phyloP scores from a whole-genome alignment of 2,888 invertebrate genomes.

The Balanococcus diminutus region DNA sequence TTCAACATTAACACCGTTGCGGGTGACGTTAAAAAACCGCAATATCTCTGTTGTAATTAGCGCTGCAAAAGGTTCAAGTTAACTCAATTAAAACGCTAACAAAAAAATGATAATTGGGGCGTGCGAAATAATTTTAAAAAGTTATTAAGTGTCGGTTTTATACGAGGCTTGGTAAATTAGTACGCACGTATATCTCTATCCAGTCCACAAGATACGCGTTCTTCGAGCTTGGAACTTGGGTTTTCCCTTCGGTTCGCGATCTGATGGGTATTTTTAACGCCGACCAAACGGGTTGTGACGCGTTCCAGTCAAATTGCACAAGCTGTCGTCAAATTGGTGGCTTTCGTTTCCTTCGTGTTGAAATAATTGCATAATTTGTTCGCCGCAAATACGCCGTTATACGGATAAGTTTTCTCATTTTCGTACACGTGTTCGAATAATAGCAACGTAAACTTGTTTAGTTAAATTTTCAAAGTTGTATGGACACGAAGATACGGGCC shows the following conservation, averaged over 20 bases:
- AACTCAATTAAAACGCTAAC: constrained; percentile 39
- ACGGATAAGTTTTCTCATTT: constrained; percentile 21
- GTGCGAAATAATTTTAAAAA: constrained; percentile 44
- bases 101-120: constrained; percentile 41
- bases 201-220: background rate
- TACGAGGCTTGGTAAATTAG: background rate
- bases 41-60: constrained; percentile 39
- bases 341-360: background rate
- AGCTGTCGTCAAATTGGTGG: background rate
- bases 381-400: constrained; percentile 25
- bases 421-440: constrained; percentile 8
- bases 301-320: background rate
- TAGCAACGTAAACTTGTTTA: background rate
- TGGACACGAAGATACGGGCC: background rate
- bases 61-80: constrained; percentile 42
- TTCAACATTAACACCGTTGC: constrained; percentile 22
- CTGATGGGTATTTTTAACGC: background rate
- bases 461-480: background rate
- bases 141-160: constrained; percentile 35
- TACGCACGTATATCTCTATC: background rate
- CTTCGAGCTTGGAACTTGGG: background rate
- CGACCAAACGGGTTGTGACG: background rate
- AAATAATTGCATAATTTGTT: constrained; percentile 42
- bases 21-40: constrained; percentile 28
- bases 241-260: background rate